Base-by-base conservation (phyloP, 2,797 vertebrate species). In the Pelobates cultripes region DNA sequence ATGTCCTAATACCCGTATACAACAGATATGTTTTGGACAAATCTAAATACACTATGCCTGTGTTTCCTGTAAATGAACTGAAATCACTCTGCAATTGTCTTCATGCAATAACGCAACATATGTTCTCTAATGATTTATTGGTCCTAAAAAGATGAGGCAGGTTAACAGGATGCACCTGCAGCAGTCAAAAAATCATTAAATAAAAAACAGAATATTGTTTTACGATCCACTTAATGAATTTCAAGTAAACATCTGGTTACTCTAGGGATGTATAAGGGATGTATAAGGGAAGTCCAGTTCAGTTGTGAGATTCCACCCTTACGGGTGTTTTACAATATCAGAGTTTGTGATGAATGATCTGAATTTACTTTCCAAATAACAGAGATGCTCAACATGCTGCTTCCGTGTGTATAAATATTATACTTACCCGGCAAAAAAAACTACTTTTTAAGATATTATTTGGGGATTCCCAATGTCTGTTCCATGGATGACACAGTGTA, bases 131-230 rank as follows among this genome's bases (percentile, higher is more conserved):
- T 84, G 41, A 84, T 63, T 79, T 72, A 67, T 71, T 47, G 15
- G 51, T 67, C 47, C 70, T 4, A 76, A 40, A 64, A 60, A 57
- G 72, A 75, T 60, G 28, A 70, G 64, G 71, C 61, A 44, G 82
- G 73, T 71, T 84, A 84, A 76, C 82, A 84, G 82, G 82, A 84
- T 79, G 77, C 82, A 84, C 82, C 82, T 79, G 82, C 75, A 66
- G 45, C 68, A 73, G 70, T 41, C 71, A 42, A 83, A 57, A 73
- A 51, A 57, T 44, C 70, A 73, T 67, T 64, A 80, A 28, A 47
- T 63, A 45, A 74, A 80, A 80, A 75, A 64, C 43, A 45, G 12
- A 75, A 77, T 53, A 72, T 84, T 84, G 77, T 79, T 84, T 17
- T 70, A 80, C 69, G 47, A 44, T 14, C 53, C 55, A 72, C 42